Percentiles rank a stretch among this genome's conserved stretches.
phyloP scores from a whole-genome alignment of 2,113 vertebrate species.

The Gallinago undulata region DNA sequence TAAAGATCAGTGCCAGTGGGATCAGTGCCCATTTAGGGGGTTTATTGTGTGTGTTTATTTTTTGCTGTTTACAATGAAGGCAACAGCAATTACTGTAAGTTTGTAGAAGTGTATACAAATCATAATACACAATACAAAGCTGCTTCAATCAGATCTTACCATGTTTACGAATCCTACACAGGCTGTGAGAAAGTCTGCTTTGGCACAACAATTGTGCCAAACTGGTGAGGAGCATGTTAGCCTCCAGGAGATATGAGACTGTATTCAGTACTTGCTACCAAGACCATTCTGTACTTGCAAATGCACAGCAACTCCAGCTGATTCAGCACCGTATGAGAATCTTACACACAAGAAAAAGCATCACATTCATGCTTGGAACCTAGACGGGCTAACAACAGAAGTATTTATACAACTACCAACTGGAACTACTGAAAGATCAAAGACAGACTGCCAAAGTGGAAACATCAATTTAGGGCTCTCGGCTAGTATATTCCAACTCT shows the following conservation, averaged over 20 bases:
- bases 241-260: background rate
- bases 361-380: background rate
- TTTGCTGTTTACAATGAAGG: slow-evolving; percentile 62
- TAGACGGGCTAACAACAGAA: background rate
- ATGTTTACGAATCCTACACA: background rate
- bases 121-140: slow-evolving; percentile 52
- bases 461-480: background rate
- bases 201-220: background rate
- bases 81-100: slow-evolving; percentile 66
- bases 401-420: background rate
- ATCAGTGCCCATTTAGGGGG: slow-evolving; percentile 45
- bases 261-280: background rate
- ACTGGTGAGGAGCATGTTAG: background rate
- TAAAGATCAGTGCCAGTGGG: slow-evolving; percentile 62
- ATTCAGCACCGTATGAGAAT: background rate
- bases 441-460: background rate
- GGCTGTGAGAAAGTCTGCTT: slow-evolving; percentile 48
- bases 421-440: background rate
- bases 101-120: slow-evolving; percentile 51
- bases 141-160: slow-evolving; percentile 32
- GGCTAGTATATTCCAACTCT: background rate
- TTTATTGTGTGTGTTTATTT: slow-evolving; percentile 60
- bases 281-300: background rate
- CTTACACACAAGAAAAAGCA: background rate
- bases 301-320: background rate